Evolutionary conservation across 2,113 vertebrate genomes (phyloP), one percentile per base, ranked within the genome.

Genomic region (Lutjanus erythropterus): DNA sequence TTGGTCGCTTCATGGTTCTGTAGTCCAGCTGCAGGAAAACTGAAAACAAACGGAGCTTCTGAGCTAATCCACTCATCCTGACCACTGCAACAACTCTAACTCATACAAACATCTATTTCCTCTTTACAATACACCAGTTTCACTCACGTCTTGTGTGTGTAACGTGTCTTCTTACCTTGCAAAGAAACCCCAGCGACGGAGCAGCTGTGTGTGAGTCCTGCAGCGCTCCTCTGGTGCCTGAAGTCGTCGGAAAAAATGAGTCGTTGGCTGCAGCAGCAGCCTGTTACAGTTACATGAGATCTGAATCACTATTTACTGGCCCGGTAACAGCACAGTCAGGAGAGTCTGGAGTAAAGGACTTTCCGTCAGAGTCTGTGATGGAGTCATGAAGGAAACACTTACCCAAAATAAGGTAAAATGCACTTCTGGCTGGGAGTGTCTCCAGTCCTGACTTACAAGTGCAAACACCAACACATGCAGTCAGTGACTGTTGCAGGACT

Each of bases 231-330:
- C 75, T 78, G 77, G 58, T 67, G 78, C 85, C 87, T 92, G 89
- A 75, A 88, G 90, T 73, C 73, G 71, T 90, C 87, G 95, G 95
- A 95, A 95, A 95, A 89, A 94, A 56, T 94, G 95, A 95, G 83
- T 94, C 89, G 86, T 46, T 55, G 60, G 41, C 76, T 87, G 37
- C 37, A 39, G 35, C 35, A n/a, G 58, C 66, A 81, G 75, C 73
- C 78, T 75, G 39, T n/a, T n/a, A n/a, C 35, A 7, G 6, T 79
- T 75, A 71, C 61, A 78, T 61, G 69, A 59, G 69, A 71, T 56
- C 75, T 71, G 75, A 76, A 61, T 67, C 82, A 76, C 78, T 61
- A 42, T 80, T 90, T 71, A 83, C 78, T 83, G 83, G 77, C 82
- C 82, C n/a, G 8, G 35, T 19, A 69, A 33, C 71, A 80, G 65